Evolutionary conservation across 2,888 invertebrate genomes (phyloP).

Genomic region (Dasysyrphus albostriatus): DNA sequence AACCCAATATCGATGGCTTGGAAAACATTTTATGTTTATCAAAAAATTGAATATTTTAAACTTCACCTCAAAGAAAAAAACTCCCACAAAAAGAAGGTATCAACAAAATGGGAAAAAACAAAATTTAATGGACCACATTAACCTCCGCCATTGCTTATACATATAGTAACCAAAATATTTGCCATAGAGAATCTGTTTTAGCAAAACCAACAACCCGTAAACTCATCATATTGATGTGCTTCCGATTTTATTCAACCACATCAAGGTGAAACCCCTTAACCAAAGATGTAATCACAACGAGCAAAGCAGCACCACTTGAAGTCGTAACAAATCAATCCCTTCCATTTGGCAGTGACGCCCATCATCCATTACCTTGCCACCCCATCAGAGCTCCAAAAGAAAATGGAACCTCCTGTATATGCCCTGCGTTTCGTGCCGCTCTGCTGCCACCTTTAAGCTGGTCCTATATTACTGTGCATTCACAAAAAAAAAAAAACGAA

Average conservation of each 20-base stretch:
- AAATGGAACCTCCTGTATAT: background rate
- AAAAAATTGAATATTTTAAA: background rate
- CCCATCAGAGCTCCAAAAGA: background rate
- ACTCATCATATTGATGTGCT: constrained; percentile 69
- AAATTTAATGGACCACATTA: constrained; percentile 49
- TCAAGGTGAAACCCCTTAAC: constrained; percentile 54
- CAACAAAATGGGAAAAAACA: constrained; percentile 11
- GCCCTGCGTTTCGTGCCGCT: background rate
- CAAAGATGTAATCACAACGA: constrained; percentile 56
- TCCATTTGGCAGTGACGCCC: constrained; percentile 63
- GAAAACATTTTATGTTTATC: no score
- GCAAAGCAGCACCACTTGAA: constrained; percentile 70
- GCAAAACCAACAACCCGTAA: constrained; percentile 46
- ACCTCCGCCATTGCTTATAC: constrained; percentile 1
- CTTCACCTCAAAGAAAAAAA: constrained; percentile 1
- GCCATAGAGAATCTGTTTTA: constrained; percentile 49
- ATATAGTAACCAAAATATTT: constrained; percentile 26
- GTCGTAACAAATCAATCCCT: constrained; percentile 73
- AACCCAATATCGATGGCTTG: no score
- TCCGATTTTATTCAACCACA: constrained; percentile 64
- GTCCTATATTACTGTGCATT: constrained; percentile 40
- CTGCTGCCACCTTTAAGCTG: background rate
- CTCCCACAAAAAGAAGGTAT: background rate
- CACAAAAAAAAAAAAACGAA: constrained; percentile 22
- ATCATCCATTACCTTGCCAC: constrained; percentile 64